A percentile compares a stretch with the other conserved stretches of the same genome.
Evolutionary conservation across 2,113 vertebrate species (phyloP).

Genomic region (Peromyscus californicus): DNA sequence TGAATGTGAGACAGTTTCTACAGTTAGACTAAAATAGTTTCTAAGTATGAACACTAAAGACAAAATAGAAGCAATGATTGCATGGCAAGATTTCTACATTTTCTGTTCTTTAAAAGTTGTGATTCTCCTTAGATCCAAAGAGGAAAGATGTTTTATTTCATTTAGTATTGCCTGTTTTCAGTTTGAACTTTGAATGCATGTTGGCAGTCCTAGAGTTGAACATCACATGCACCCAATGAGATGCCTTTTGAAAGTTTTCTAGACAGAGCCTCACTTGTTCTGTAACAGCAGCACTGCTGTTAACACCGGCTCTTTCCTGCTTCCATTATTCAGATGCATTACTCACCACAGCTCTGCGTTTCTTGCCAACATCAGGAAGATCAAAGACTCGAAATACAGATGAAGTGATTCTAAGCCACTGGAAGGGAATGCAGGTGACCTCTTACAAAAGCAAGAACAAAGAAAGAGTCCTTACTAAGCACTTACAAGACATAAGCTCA

Average conservation of each 20-base stretch:
- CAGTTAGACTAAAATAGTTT: neutral
- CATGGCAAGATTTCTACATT: neutral
- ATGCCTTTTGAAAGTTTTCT: neutral
- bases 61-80: neutral
- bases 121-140: neutral
- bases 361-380: neutral
- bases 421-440: neutral
- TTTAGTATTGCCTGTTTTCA: neutral
- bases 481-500: neutral
- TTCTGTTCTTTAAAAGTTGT: neutral
- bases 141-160: constrained; percentile 13
- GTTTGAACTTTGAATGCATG: neutral
- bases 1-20: neutral
- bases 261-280: neutral
- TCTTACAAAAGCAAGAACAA: constrained; percentile 14
- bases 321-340: neutral
- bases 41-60: constrained; percentile 5
- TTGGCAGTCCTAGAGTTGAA: neutral
- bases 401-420: neutral
- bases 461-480: neutral
- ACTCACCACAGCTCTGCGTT: neutral
- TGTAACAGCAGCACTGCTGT: neutral
- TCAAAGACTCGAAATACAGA: neutral
- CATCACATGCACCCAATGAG: neutral
- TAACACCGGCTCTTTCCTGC: neutral